Percentiles rank a stretch among this genome's conserved stretches.
Evolutionary conservation across 1,140 invertebrate genomes (phyloP).

Genomic region (Sesamia nonagrioides): DNA sequence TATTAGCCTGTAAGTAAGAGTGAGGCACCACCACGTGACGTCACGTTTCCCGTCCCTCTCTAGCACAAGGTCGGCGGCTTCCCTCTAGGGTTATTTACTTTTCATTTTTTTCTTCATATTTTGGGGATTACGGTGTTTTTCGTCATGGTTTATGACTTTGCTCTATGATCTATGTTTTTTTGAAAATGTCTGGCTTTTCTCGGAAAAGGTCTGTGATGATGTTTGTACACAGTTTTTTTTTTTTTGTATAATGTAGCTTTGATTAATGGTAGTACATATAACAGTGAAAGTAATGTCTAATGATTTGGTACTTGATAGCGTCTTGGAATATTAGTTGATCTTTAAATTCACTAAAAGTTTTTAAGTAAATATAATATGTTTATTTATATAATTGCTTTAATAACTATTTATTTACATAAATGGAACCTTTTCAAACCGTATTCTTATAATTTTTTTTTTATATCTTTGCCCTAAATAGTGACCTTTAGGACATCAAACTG

Average conservation of each 20-base stretch:
- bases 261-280: conserved; percentile 8
- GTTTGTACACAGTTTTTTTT: not conserved
- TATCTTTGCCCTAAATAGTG: not conserved
- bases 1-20: conserved; percentile 61
- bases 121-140: not conserved
- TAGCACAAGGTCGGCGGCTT: conserved; percentile 71
- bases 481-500: not conserved
- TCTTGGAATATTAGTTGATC: not conserved
- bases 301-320: not conserved
- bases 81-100: conserved; percentile 58
- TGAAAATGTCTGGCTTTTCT: not conserved
- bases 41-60: conserved; percentile 62
- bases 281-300: conserved; percentile 6
- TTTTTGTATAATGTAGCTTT: not conserved
- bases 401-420: not conserved
- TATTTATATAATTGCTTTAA: not conserved
- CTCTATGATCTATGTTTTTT: not conserved
- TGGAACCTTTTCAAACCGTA: not conserved
- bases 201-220: not conserved
- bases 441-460: not conserved
- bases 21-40: conserved; percentile 61
- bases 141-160: not conserved
- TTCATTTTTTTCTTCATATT: conserved; percentile 47
- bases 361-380: too few relatives aligned
- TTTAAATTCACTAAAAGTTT: not conserved